phyloP scores from a whole-genome alignment of 2,113 vertebrate genomes.

The Ailurus styani region DNA sequence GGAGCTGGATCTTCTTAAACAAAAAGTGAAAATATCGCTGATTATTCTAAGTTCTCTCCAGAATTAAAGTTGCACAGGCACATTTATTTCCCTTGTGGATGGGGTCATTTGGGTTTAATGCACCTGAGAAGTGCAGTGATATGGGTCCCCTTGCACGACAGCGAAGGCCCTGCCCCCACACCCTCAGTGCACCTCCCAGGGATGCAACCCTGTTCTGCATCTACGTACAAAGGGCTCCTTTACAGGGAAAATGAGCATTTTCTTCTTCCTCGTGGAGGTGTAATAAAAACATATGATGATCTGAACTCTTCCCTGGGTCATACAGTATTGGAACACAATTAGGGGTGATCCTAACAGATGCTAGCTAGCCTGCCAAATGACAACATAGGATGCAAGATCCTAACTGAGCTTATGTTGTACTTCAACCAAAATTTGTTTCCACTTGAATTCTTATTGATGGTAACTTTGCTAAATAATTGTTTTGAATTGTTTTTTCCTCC shows the following conservation, averaged over 20 bases:
- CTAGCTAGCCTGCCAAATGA: rapidly evolving
- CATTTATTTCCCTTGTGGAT: rapidly evolving
- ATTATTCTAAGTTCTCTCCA: not conserved
- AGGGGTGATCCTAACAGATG: rapidly evolving
- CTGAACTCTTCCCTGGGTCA: not conserved
- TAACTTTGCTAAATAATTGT: not conserved
- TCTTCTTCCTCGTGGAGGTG: not conserved
- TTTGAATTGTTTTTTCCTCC: not conserved
- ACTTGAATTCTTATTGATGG: not conserved
- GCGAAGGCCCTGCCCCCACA: rapidly evolving
- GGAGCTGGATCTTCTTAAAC: not conserved
- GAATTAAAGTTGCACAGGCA: not conserved
- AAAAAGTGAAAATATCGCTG: not conserved
- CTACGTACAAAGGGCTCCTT: not conserved
- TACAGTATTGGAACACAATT: rapidly evolving
- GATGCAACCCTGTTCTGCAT: not conserved
- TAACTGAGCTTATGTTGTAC: rapidly evolving
- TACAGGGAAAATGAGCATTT: not conserved
- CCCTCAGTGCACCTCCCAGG: rapidly evolving
- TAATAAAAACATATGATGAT: not conserved
- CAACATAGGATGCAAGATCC: rapidly evolving
- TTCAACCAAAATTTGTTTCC: not conserved
- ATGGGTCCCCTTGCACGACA: rapidly evolving
- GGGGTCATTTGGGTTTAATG: rapidly evolving
- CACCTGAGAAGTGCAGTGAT: rapidly evolving